Base-by-base conservation (phyloP, 2,888 invertebrate species). In the Patella pellucida region DNA sequence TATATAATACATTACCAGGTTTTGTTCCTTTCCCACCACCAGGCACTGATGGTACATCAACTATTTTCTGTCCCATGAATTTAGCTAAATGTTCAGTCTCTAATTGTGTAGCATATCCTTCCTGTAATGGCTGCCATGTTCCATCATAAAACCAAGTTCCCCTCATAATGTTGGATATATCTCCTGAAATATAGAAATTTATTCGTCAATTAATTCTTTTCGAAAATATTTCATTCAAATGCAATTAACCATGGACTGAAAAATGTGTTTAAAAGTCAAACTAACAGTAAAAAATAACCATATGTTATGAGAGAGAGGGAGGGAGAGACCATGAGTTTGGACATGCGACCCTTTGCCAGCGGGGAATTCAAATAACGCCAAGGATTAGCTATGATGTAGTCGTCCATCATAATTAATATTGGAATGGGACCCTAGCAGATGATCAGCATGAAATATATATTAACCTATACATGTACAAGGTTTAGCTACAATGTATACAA, bases 91-190 rank as follows among this genome's bases (percentile, higher is more conserved):
- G 94, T 80, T 93, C 93, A 27, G 92, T 91, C 88, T 94, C 94
- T 75, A 94, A 92, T 69, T 92, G 91, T 82, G 92, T 92, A 7
- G 93, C 92, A 82, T 93, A 91, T 16, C 92, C 92, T 70, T 92
- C 90, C 76, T 94, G 93, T 69, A 94, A 85, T 1, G 94, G 94
- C 87, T 94, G 93, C 93, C 93, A 93, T 54, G 92, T 92, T 56
- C 92, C 92, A 81, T 94, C 94, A 82, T 93, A 93, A 88, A 94
- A 94, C 94, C 94, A 94, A 0, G 93, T 92, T 1, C 94, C 94
- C 82, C 94, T 89, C 85, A 92, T 92, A 73, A 94, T 93, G 71
- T 92, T 92, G 84, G 85, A 80, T 7, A 81, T 81, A 80, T 87
- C 93, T 70, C 93, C 94, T 93, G 83, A 69, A 84, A 83, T 75